Evolutionary conservation across 2,113 vertebrate species (phyloP), one percentile per base, ranked within the genome.

Genomic region (Athene noctua): DNA sequence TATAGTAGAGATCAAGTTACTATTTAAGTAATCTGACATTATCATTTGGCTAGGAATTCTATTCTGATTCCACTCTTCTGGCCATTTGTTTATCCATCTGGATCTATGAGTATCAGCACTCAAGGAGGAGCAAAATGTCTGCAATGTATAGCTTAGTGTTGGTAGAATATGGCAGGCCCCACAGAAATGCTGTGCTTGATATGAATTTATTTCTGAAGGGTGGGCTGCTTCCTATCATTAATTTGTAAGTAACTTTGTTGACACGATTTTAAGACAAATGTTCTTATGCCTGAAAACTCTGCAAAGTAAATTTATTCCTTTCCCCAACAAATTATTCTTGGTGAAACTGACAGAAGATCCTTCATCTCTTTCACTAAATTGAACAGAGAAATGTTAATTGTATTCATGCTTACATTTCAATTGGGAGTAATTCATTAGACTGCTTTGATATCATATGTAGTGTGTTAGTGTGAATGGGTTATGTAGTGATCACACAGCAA

Each of bases 41-140:
- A n/a, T 91, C 71, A 58, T 91, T 86, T 77, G 63, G n/a, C 59
- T 71, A 77, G 51, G n/a, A 92, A 82, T 90, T 90, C 88, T 80
- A 54, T 82, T 94, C 47, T 80, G 22, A 72, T 74, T 89, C 51
- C 86, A 2, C 34, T 87, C 38, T 84, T 88, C 75, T 49, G 18
- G 49, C 83, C 40, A 42, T 77, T 94, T 79, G 29, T 85, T 87
- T 88, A 73, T 73, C 47, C 42, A 55, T 61, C 46, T 84, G 84
- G 49, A 88, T 80, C 40, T 88, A 11, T 70, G 58, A 62, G 36
- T 67, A 77, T 73, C 75, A 80, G 68, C 61, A 73, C 49, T 92
- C 27, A 58, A 83, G 83, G 5, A 77, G 38, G 72, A 70, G 20
- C 77, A 30, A 85, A 94, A 54, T 82, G 68, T 2, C 66, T 70